phyloP scores from a whole-genome alignment of 2,113 vertebrate genomes.

The Lanius ludovicianus region DNA sequence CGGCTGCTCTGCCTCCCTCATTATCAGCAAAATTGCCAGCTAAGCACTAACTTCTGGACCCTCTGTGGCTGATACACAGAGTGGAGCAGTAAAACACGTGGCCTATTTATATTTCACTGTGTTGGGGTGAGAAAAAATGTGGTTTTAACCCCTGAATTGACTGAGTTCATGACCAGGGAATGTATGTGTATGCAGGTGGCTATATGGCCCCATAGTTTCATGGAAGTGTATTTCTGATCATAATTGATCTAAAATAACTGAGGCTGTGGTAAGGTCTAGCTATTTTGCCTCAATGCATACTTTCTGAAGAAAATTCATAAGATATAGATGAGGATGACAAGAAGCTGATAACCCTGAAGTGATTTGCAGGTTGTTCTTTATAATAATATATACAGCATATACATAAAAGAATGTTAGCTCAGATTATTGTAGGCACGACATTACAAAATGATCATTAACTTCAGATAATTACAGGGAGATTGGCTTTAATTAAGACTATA shows the following conservation, averaged over 20 bases:
- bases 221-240: background rate
- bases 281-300: background rate
- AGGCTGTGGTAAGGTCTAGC: background rate
- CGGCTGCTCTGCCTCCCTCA: background rate
- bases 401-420: background rate
- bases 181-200: background rate
- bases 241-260: background rate
- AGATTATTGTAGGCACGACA: background rate
- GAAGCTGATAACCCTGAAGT: background rate
- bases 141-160: background rate
- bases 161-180: background rate
- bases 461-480: background rate
- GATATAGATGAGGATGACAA: background rate
- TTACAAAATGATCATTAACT: background rate
- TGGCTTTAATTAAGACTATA: background rate
- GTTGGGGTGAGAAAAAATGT: background rate
- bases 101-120: background rate
- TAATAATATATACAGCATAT: background rate
- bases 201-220: background rate
- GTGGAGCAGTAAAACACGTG: background rate
- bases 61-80: background rate
- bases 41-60: background rate
- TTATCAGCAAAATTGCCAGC: constrained; percentile 7
- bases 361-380: background rate
- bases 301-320: background rate